Base-by-base conservation (phyloP, 37 sponge, comb jelly and placozoan species). In the Mnemiopsis leidyi region DNA sequence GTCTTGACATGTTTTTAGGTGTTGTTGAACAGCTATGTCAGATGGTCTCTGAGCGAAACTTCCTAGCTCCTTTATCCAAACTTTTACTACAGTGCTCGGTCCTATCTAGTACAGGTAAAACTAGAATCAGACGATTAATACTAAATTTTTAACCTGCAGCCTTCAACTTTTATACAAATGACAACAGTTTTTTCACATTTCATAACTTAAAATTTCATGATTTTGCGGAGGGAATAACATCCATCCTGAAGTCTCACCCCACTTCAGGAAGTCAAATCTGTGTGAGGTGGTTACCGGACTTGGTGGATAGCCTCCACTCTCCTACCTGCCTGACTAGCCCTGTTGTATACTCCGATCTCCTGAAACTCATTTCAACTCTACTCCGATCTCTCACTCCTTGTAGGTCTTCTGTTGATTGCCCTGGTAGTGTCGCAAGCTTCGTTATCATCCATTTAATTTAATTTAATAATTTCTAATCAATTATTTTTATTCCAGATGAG, bases 11-110 rank as follows among this genome's bases (percentile, higher is more conserved):
- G n/a, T n/a, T 71, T 71, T 85, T 61, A 85, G 90, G 90, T 1
- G 90, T 85, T 1, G 61, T 85, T 23, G 90, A 85, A 18, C 90
- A 85, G 90, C 61, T 85, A 25, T 85, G 90, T 21, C 29, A 13
- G 40, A 40, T 85, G 90, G 0, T 85, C 0, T 39, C 90, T 0
- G 90, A 33, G 25, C 40, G 35, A 18, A n/a, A 85, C 18, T 2
- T 39, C 20, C 40, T 85, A 2, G 90, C 36, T 13, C 26, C 90
- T 29, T 23, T 85, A 13, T 85, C 90, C 0, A 85, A 85, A 85
- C 36, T 85, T 33, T 61, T 85, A 2, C 29, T 85, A 7, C 90
- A 85, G 3, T 85, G 29, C 29, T 85, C 61, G 7, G 0, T 37
- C 2, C 25, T 85, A 28, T 85, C 90, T 39, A 21, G 36, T 21